phyloP scores from a whole-genome alignment of 2,888 invertebrate species.

The Rhogogaster chlorosoma region DNA sequence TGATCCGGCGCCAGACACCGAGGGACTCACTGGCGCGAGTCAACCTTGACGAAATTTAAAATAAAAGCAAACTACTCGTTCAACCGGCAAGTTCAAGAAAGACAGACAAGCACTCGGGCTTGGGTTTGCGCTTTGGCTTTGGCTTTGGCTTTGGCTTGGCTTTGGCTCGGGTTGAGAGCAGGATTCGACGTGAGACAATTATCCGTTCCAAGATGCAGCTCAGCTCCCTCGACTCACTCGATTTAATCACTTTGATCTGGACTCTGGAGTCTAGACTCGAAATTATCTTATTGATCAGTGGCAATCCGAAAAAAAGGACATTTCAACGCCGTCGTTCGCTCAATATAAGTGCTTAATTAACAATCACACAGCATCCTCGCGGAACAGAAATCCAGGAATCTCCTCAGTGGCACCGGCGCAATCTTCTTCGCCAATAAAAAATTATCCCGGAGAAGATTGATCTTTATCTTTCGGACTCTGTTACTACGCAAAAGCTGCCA shows the following conservation, averaged over 20 bases:
- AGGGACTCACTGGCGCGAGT: slow-evolving; percentile 1
- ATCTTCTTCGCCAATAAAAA: not conserved
- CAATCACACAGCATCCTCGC: not conserved
- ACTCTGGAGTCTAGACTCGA: slow-evolving; percentile 12
- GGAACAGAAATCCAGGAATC: not conserved
- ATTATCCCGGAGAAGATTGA: not conserved
- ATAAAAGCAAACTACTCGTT: slow-evolving; percentile 14
- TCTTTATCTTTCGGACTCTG: not conserved
- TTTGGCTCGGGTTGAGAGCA: not conserved
- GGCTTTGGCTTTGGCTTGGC: not conserved
- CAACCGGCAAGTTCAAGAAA: slow-evolving; percentile 34
- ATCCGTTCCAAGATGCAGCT: slow-evolving; percentile 30
- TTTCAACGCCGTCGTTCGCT: slow-evolving; percentile 25
- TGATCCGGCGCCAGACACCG: slow-evolving; percentile 23
- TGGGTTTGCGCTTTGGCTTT: not conserved
- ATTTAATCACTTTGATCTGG: slow-evolving; percentile 35
- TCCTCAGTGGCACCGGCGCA: not conserved
- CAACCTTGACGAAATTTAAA: slow-evolving; percentile 26
- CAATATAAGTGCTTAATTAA: slow-evolving; percentile 16
- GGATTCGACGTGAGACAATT: slow-evolving; percentile 34
- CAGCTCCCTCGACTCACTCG: slow-evolving; percentile 23
- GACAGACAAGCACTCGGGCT: not conserved
- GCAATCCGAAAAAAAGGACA: not conserved
- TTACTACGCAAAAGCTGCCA: not conserved
- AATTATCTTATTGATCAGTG: slow-evolving; percentile 35